Base-by-base conservation (phyloP, 1,140 invertebrate species). In the Leptinotarsa lineolata region DNA sequence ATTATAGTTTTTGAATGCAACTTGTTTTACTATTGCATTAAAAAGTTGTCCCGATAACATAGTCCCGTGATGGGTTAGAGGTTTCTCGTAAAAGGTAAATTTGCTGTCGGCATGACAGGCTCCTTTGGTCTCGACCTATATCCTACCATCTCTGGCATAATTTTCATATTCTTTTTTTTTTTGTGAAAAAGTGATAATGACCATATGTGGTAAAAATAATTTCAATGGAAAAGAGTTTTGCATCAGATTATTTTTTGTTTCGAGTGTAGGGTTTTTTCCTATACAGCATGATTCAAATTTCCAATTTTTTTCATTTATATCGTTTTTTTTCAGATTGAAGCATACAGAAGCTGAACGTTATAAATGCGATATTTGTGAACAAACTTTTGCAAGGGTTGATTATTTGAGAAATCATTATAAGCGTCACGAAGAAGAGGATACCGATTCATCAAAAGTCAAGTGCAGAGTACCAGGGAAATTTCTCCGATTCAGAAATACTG, bases 331-430 rank as follows among this genome's bases (percentile, higher is more conserved):
- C 18, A 68, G 67, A 20, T 68, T 68, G 45, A 68, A 68, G 54
- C 67, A 68, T 54, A 58, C 22, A 11, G 67, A 46, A n/a, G 44
- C 18, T 15, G 67, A 68, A 68, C 67, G 67, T 16, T 68, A 45
- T 45, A 68, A 68, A 58, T 68, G 67, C 48, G 46, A 68, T 68
- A 54, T 54, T 68, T 68, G 67, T 21, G 44, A 54, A 8, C 67
- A 68, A 68, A 54, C 44, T 11, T 68, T 68, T 48, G 67, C 44
- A 20, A 68, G 67, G 21, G 45, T 16, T 5, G 67, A 68, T 68
- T 68, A 68, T 54, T 45, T 68, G n/a, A 68, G 46, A 20, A 68
- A 68, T 21, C 67, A 68, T 48, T 12, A 22, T 13, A 68, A 68
- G 54, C 67, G 46, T 2, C 67, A 68, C n/a, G 67, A 68, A 20